A percentile compares a stretch with the other conserved stretches of the same genome.
These are phyloP conservation scores for Diaprepes abbreviatus DNA, from an alignment of 2,888 invertebrate genomes.

Conservation along the genomic window DNA sequence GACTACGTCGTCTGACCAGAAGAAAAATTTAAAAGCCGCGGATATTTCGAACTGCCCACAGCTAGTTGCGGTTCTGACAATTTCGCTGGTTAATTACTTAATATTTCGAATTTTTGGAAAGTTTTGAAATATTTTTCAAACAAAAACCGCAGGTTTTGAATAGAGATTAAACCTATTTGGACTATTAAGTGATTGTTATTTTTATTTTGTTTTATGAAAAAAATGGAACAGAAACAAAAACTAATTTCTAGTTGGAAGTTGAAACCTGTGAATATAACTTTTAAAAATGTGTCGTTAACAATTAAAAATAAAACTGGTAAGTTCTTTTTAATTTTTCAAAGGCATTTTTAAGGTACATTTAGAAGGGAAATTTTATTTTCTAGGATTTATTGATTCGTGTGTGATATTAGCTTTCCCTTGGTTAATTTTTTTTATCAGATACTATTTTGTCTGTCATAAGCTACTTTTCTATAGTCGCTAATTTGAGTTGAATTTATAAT, in stretches of 20 bases:
- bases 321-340: not conserved
- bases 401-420: too few relatives aligned
- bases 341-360: too few relatives aligned
- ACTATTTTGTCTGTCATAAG: too few relatives aligned
- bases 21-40: not conserved
- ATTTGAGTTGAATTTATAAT: too few relatives aligned
- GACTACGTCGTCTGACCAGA: not conserved
- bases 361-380: too few relatives aligned
- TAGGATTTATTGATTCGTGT: too few relatives aligned
- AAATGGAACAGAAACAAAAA: not conserved
- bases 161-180: too few relatives aligned
- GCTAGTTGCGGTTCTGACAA: not conserved
- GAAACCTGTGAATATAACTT: not conserved
- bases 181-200: too few relatives aligned
- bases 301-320: not conserved
- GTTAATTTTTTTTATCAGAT: too few relatives aligned
- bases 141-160: too few relatives aligned
- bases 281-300: not conserved
- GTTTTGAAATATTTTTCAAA: too few relatives aligned
- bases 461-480: too few relatives aligned
- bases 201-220: not conserved
- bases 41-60: not conserved
- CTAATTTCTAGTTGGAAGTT: not conserved
- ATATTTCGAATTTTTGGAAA: not conserved
- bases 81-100: not conserved